Evolutionary conservation across 2,888 invertebrate genomes (phyloP), one percentile per base, ranked within the genome.

Genomic region (Zaprionus lineosus): DNA sequence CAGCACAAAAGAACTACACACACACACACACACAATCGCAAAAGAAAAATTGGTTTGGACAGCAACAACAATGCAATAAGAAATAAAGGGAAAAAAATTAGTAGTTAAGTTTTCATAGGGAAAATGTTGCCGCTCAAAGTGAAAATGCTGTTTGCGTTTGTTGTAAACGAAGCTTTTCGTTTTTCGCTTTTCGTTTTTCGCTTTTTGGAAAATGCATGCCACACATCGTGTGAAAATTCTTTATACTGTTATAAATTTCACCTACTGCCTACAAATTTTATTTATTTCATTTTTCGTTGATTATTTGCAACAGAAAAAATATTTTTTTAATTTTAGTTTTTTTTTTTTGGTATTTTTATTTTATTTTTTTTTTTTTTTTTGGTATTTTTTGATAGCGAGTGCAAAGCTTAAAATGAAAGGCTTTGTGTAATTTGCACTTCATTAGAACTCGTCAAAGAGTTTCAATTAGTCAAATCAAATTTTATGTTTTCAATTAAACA

Each of bases 371-470:
- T 41, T 47, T 52, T 66, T 37, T 47, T 50, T 33, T 43, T 52
- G 31, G 57, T 50, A 36, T 44, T 11, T 60, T 46, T 70, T 29
- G 52, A n/a, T n/a, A n/a, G n/a, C n/a, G n/a, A n/a, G n/a, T n/a
- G n/a, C n/a, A n/a, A n/a, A n/a, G 59, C 40, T 53, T 62, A 52
- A 61, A 56, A 58, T 55, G 71, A 61, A 63, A 59, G 53, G 69
- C 84, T 81, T 77, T 77, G 84, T 81, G 81, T 75, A 77, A 81
- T 77, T 77, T 77, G 61, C 73, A 61, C 84, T 72, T 72, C 65
- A 59, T 79, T 76, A 69, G 57, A 47, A 46, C 31, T 12, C 9
- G 28, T 28, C 9, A 7, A 7, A 28, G n/a, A n/a, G 28, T 28
- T 19, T 19, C 19, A 19, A 19, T 19, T 19, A 19, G 3, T 19